Evolutionary conservation across 37 sponge, comb jelly and placozoan species (phyloP).

Genomic region (Cladorhizidae sp.): DNA sequence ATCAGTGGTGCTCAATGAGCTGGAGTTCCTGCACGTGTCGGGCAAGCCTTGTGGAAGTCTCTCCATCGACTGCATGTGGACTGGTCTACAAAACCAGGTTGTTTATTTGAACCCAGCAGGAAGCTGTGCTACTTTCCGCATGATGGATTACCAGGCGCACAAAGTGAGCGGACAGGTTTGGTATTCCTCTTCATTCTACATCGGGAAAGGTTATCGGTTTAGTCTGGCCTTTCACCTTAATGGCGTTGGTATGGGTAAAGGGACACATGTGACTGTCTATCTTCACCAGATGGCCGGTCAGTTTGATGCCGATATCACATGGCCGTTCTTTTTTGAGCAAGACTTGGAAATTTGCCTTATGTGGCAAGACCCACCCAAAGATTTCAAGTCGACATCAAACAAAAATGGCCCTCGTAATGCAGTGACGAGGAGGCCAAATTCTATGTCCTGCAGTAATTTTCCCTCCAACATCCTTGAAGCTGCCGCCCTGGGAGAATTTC

Average conservation of each 20-base stretch:
- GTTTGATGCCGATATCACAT: slow-evolving; percentile 28
- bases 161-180: slow-evolving; percentile 17
- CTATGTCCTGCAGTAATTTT: background rate
- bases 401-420: too few species aligned
- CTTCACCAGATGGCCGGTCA: slow-evolving; percentile 34
- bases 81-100: background rate
- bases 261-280: slow-evolving; percentile 45
- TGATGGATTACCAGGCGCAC: slow-evolving; percentile 7
- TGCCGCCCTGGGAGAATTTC: background rate
- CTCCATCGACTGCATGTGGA: slow-evolving; percentile 17
- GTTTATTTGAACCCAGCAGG: slow-evolving; percentile 1
- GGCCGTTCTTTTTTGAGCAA: slow-evolving; percentile 27
- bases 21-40: slow-evolving; percentile 4
- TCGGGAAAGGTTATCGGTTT: slow-evolving; percentile 47
- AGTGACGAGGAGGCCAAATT: too few species aligned
- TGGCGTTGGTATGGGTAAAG: slow-evolving; percentile 37
- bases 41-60: background rate
- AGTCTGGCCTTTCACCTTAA: slow-evolving; percentile 32
- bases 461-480: too few species aligned
- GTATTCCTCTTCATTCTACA: slow-evolving; percentile 32
- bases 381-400: background rate
- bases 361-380: background rate
- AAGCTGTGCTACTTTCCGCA: slow-evolving; percentile 6
- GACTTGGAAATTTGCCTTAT: slow-evolving; percentile 1
- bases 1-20: background rate